phyloP scores from a whole-genome alignment of 2,888 invertebrate species.

The Dorcus parallelipipedus region DNA sequence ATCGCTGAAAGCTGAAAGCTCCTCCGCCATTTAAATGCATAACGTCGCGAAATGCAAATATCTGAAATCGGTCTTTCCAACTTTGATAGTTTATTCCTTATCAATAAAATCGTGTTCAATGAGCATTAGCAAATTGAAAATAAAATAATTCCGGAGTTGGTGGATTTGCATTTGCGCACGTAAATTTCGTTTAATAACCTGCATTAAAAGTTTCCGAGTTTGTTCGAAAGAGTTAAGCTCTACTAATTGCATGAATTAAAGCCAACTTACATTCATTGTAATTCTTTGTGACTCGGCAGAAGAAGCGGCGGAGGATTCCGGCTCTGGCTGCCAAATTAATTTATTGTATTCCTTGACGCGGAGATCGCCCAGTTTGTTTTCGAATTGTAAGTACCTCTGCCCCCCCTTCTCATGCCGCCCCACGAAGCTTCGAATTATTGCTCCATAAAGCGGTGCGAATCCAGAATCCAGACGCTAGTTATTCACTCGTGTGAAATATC shows the following conservation, averaged over 20 bases:
- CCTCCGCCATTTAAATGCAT: no score
- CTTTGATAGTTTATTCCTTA: not conserved
- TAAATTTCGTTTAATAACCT: conserved; percentile 47
- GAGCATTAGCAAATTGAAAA: conserved; percentile 19
- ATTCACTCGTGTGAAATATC: conserved; percentile 2
- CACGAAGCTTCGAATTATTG: not conserved
- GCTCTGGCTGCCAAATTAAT: conserved; percentile 37
- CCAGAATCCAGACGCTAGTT: conserved; percentile 1
- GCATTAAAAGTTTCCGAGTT: conserved; percentile 48
- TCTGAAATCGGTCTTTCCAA: not conserved
- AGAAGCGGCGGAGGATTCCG: conserved; percentile 25
- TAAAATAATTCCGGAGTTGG: conserved; percentile 16
- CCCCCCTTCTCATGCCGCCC: not conserved
- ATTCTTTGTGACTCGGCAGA: conserved; percentile 40
- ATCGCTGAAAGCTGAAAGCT: no score
- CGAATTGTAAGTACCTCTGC: not conserved
- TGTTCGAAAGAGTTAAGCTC: conserved; percentile 45
- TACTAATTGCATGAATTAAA: conserved; percentile 49
- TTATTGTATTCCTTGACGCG: conserved; percentile 35
- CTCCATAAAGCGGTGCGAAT: not conserved
- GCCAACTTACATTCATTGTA: conserved; percentile 47
- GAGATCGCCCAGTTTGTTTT: conserved; percentile 22
- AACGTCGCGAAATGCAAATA: no score
- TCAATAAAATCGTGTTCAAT: conserved; percentile 10
- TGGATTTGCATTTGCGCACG: conserved; percentile 32